Evolutionary conservation across 2,888 invertebrate genomes (phyloP).

Genomic region (Hirtodrosophila duncani): DNA sequence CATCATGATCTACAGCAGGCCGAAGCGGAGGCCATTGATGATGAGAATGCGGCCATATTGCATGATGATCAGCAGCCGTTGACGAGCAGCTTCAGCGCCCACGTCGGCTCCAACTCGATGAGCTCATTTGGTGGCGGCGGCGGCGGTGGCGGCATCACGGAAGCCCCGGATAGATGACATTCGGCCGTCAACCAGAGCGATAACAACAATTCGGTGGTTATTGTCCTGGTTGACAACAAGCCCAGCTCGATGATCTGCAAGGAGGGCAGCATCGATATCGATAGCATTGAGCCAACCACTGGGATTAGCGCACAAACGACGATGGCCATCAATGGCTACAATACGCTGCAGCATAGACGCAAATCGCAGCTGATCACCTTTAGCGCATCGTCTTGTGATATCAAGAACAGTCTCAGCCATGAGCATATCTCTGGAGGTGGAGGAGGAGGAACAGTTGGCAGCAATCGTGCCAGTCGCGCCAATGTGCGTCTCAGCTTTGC

Average conservation of each 20-base stretch:
- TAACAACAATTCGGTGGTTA: conserved; percentile 77
- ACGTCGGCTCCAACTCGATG: conserved; percentile 62
- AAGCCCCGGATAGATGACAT: conserved; percentile 76
- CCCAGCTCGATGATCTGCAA: conserved; percentile 78
- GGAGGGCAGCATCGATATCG: conserved; percentile 67
- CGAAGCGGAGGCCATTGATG: conserved; percentile 75
- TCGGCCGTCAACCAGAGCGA: conserved; percentile 76
- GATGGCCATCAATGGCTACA: conserved; percentile 58
- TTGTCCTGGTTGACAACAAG: conserved; percentile 78
- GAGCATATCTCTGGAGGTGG: conserved; percentile 67
- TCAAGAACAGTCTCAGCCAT: conserved; percentile 77
- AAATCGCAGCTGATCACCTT: conserved; percentile 77
- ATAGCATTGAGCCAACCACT: conserved; percentile 51
- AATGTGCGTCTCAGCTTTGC: conserved; percentile 72
- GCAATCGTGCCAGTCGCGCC: conserved; percentile 47
- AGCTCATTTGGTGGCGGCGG: conserved; percentile 58
- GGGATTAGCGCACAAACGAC: conserved; percentile 5
- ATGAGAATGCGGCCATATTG: conserved; percentile 75
- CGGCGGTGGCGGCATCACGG: conserved; percentile 19
- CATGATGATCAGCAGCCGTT: conserved; percentile 77
- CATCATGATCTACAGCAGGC: conserved; percentile 61
- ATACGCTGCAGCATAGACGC: conserved; percentile 74
- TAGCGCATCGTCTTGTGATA: conserved; percentile 77
- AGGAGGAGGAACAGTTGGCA: conserved; percentile 21
- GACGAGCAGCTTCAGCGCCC: conserved; percentile 70